Percentiles rank a stretch among this genome's conserved stretches.
These are phyloP conservation scores for Nannoperca obscura DNA, from an alignment of 2,797 vertebrate species.

Conservation along the genomic window DNA sequence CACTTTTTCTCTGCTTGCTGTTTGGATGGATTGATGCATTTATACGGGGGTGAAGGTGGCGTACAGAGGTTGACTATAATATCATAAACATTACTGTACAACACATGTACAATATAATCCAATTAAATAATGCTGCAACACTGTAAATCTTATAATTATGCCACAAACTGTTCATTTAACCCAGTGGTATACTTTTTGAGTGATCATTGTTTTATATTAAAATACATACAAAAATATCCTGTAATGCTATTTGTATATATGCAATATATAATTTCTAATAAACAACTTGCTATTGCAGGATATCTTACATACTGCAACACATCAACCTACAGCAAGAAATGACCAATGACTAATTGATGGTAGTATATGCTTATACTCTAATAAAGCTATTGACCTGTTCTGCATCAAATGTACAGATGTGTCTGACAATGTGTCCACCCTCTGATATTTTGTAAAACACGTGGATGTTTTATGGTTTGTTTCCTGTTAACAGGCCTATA, in stretches of 20 bases:
- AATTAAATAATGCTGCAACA: neutral
- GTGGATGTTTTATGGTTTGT: conserved; percentile 3
- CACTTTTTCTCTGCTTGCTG: conserved; percentile 18
- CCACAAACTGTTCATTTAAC: neutral
- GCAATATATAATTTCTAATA: neutral
- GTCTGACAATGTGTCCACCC: neutral
- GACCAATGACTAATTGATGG: too few species aligned
- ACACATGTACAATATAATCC: conserved; percentile 3
- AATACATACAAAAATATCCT: conserved; percentile 7
- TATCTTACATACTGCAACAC: neutral
- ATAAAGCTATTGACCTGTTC: neutral
- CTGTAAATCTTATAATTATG: neutral
- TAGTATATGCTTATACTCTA: neutral
- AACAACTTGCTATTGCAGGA: neutral
- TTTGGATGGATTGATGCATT: conserved; percentile 40
- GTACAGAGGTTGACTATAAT: neutral
- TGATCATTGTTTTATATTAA: neutral
- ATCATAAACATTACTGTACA: conserved; percentile 10
- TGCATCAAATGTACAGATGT: neutral
- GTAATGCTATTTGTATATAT: neutral
- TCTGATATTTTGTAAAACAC: conserved; percentile 1
- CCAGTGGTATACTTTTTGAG: neutral
- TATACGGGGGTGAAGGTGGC: conserved; percentile 24
- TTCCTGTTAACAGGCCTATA: neutral
- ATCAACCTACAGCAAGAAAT: neutral